Evolutionary conservation across 2,113 vertebrate species (phyloP), one percentile per base, ranked within the genome.

Genomic region (Varanus komodoensis): DNA sequence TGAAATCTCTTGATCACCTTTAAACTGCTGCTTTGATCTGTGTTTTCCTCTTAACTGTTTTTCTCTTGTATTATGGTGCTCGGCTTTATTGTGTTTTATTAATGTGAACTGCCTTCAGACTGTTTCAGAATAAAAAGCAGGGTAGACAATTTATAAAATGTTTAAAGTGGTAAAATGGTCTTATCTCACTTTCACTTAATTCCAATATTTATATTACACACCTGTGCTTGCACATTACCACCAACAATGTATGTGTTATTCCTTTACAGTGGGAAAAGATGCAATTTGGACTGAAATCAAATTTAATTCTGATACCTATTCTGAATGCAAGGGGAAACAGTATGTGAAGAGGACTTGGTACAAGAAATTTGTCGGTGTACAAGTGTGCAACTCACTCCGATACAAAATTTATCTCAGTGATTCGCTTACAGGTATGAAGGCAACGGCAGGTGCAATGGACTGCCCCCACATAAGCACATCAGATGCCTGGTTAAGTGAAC

Each of bases 321-420:
- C 99, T 15, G 99, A 99, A 95, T 99, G 99, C 96, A 99, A 97
- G 52, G 99, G 99, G 84, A 99, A 98, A 92, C 98, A 98, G 92
- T 99, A 96, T 0, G 98, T 99, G 81, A 99, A 99, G 96, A 98
- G 99, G 92, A 99, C 99, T 0, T 99, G 99, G 99, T 99, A 99
- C 94, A 98, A 99, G 92, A 99, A 99, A 94, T 99, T 99, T 93
- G 99, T 99, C 32, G 99, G 99, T 8, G 99, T 99, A 92, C 98
- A 99, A 95, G 97, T 99, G n/a, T 99, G 99, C 95, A 99, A 99
- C 95, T 99, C 99, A 2, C 97, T 99, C 92, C 98, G 99, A 98
- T 99, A 99, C 95, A 99, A 99, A 96, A 99, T 99, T 97, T 99
- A 99, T 93, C 97, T 99, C 95, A 99, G 99, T 27, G 98, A 99